Conservation (phyloP, 92 coral and sea anemone species). For the Zoanthus gigantus region DNA sequence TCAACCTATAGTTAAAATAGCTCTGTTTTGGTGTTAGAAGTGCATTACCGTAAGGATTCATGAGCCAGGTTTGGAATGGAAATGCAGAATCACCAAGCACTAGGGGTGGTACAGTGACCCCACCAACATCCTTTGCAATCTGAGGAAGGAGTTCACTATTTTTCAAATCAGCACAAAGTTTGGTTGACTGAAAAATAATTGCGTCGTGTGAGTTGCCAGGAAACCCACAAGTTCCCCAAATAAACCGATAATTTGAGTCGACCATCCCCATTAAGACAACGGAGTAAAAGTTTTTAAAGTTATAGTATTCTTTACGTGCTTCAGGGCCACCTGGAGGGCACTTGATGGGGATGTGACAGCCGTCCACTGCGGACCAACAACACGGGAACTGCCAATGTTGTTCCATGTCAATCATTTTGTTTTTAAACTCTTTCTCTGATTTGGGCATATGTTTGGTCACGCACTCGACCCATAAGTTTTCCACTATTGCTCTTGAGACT, state of each 20-base stretch:
- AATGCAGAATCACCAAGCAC: too few relatives aligned
- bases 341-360: slow-evolving; percentile 24
- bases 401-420: slow-evolving; percentile 66
- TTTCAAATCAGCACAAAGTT: too few relatives aligned
- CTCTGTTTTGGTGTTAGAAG: neutral
- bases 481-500: slow-evolving; percentile 62
- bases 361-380: slow-evolving; percentile 51
- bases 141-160: too few relatives aligned
- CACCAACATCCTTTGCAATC: too few relatives aligned
- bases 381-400: slow-evolving; percentile 65
- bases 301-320: slow-evolving; percentile 48
- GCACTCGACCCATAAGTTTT: slow-evolving; percentile 60
- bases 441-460: slow-evolving; percentile 62
- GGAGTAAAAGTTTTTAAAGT: slow-evolving; percentile 39
- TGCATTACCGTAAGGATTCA: too few relatives aligned
- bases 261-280: slow-evolving; percentile 69
- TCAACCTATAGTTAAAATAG: slow-evolving; percentile 37
- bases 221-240: slow-evolving; percentile 7
- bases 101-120: too few relatives aligned
- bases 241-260: slow-evolving; percentile 57
- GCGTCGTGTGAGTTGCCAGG: too few relatives aligned
- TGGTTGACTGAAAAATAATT: too few relatives aligned
- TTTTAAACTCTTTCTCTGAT: slow-evolving; percentile 53
- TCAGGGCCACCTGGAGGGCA: slow-evolving; percentile 67
- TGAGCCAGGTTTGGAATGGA: too few relatives aligned